Conservation (phyloP, 2,888 invertebrate species). For the Apocheima hispidaria region DNA sequence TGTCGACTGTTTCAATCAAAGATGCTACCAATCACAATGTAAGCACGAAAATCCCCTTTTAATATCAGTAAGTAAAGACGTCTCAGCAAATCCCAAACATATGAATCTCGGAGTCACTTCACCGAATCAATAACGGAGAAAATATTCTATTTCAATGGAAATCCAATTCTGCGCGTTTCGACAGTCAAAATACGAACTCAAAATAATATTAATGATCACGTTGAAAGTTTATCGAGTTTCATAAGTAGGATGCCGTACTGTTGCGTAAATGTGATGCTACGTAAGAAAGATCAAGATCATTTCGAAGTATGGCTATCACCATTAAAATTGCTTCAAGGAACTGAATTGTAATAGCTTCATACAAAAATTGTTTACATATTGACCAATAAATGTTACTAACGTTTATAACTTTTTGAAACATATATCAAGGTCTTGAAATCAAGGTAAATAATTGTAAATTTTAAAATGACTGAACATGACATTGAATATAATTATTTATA, state of each 20-base stretch:
- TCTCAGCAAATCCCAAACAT: constrained; percentile 48
- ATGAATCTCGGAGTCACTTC: constrained; percentile 50
- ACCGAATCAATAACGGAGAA: constrained; percentile 53
- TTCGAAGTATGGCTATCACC: background rate
- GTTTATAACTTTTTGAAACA: too few species aligned
- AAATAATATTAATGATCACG: constrained; percentile 53
- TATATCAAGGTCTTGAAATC: too few species aligned
- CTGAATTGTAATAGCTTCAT: too few species aligned
- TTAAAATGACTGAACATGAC: too few species aligned
- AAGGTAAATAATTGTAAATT: too few species aligned
- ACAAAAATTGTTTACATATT: too few species aligned
- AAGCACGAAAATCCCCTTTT: constrained; percentile 39
- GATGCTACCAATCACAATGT: constrained; percentile 16
- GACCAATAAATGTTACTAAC: too few species aligned
- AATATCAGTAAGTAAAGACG: constrained; percentile 48
- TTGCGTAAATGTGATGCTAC: constrained; percentile 13
- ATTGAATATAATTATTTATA: too few species aligned
- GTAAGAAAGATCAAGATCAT: background rate
- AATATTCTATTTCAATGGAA: constrained; percentile 58
- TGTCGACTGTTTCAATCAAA: constrained; percentile 15
- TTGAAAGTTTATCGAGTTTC: constrained; percentile 46
- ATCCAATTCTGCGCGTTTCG: constrained; percentile 53
- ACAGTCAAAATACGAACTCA: constrained; percentile 47
- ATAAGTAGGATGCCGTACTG: constrained; percentile 23
- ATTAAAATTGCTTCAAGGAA: background rate